phyloP scores from a whole-genome alignment of 2,888 invertebrate species.

The Hydroisotoma schaefferi region DNA sequence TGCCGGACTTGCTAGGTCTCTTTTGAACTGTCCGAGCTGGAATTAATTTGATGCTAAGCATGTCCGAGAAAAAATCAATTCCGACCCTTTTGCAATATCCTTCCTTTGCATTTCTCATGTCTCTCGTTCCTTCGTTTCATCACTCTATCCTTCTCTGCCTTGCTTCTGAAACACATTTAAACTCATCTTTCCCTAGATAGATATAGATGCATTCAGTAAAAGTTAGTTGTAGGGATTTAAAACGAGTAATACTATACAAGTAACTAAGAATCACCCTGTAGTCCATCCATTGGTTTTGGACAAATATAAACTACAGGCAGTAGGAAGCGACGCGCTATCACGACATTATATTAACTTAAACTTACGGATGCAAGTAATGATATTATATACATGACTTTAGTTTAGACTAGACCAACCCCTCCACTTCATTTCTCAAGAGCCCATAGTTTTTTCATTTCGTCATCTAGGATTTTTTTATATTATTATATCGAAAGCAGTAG shows the following conservation, averaged over 20 bases:
- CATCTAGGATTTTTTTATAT: conserved; percentile 41
- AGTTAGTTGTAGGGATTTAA: no score
- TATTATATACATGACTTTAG: background rate
- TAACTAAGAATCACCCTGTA: no score
- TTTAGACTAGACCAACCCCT: conserved; percentile 19
- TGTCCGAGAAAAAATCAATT: conserved; percentile 46
- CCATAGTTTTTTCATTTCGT: conserved; percentile 41
- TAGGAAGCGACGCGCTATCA: no score
- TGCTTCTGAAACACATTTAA: no score
- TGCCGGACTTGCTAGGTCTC: no score
- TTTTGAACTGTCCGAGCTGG: conserved; percentile 34
- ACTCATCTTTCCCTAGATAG: conserved; percentile 14
- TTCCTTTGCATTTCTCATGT: conserved; percentile 46
- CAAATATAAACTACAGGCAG: no score
- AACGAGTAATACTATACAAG: no score
- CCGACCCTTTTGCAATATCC: conserved; percentile 44
- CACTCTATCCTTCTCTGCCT: conserved; percentile 16
- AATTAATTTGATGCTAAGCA: conserved; percentile 48
- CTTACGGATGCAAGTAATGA: no score
- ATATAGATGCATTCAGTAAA: conserved; percentile 26
- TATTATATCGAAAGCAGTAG: conserved; percentile 33
- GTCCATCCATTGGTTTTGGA: no score
- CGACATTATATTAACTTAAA: no score
- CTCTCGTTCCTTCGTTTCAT: conserved; percentile 20
- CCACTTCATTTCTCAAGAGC: conserved; percentile 48